Evolutionary conservation across 2,888 invertebrate genomes (phyloP), one percentile per base, ranked within the genome.

Genomic region (Chymomyza amoena): DNA sequence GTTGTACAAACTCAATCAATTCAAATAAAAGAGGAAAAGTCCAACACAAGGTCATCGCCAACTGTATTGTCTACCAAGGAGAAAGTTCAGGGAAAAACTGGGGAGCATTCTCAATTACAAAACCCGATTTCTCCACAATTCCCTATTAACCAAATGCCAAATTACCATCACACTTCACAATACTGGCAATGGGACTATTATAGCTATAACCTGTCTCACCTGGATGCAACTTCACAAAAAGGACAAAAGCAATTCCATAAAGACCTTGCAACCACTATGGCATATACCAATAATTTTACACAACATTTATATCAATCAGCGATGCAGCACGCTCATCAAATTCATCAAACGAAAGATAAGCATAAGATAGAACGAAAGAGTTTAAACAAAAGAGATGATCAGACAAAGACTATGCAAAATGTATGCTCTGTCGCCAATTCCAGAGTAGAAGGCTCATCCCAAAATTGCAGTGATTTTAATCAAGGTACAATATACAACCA

Each of bases 111-210:
- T 0, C 88, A 90, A 69, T 25, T 90, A 13, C 80, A 87, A 60
- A 90, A 78, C 63, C 71, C 91, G 3, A 87, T 93, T 71, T 91
- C 93, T 0, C 92, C 94, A 0, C 95, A 95, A 80, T 94, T 94
- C 80, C 90, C 93, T 1, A 93, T 93, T 90, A 95, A 95, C 90
- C 94, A 95, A 80, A 93, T 95, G 64, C 94, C 95, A 1, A 95
- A 95, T 84, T 95, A 95, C 83, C 94, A 94, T 84, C 94, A 94
- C 84, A 88, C 94, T 61, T 93, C 94, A 0, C 95, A 95, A 84
- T 95, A 95, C 80, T 94, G 94, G 93, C 94, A 95, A 87, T 93
- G 94, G 89, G 95, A 95, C 78, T 92, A 92, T 64, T 93, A 94
- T 74, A 92, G 93, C 0, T 94, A 94, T 79, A 94, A 94, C 80